Evolutionary conservation across 2,113 vertebrate species (phyloP).

Genomic region (Periophthalmus modestus): DNA sequence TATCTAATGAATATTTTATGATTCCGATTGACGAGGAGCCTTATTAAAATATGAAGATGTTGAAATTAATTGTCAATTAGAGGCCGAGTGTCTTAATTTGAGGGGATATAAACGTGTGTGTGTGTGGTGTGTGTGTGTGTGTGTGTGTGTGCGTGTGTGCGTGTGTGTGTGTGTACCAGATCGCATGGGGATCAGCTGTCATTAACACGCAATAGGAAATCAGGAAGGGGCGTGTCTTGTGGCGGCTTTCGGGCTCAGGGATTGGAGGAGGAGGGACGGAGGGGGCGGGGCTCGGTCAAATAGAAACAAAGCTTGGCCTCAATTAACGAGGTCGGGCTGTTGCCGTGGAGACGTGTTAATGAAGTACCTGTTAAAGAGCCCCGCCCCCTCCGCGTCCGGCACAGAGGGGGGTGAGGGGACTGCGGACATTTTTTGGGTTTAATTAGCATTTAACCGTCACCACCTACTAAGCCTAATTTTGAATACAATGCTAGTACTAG

Average conservation of each 20-base stretch:
- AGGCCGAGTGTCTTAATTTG: slow-evolving; percentile 83
- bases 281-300: slow-evolving; percentile 55
- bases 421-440: slow-evolving; percentile 70
- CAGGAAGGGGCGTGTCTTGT: slow-evolving; percentile 75
- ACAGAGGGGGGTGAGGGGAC: slow-evolving; percentile 52
- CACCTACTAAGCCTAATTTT: background rate
- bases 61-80: slow-evolving; percentile 88
- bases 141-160: slow-evolving; percentile 50
- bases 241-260: slow-evolving; percentile 69
- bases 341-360: slow-evolving; percentile 78
- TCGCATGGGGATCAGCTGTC: slow-evolving; percentile 68
- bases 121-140: slow-evolving; percentile 34
- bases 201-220: slow-evolving; percentile 79
- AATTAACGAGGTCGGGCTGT: slow-evolving; percentile 77
- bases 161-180: slow-evolving; percentile 52
- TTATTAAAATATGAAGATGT: slow-evolving; percentile 88
- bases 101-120: slow-evolving; percentile 77
- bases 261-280: slow-evolving; percentile 66
- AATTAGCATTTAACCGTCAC: slow-evolving; percentile 79
- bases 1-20: slow-evolving; percentile 86
- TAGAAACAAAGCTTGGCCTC: slow-evolving; percentile 79
- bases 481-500: background rate
- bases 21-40: slow-evolving; percentile 81
- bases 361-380: slow-evolving; percentile 85
- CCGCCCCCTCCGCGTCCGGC: slow-evolving; percentile 75